These are phyloP conservation scores for Carcharodon carcharias DNA, from an alignment of 2,797 vertebrate genomes.

Conservation along the genomic window DNA sequence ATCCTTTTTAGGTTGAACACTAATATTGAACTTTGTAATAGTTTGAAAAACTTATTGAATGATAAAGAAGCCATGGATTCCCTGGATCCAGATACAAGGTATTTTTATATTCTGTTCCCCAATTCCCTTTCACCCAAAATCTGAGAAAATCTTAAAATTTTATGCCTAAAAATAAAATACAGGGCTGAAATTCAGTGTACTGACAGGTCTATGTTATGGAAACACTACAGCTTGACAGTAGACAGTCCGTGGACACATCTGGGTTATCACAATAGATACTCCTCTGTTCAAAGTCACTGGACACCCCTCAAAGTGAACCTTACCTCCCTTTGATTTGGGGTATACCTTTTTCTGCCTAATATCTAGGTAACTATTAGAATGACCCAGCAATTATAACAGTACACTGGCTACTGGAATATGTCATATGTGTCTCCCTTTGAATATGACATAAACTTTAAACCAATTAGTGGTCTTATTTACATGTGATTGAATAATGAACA, in stretches of 20 bases:
- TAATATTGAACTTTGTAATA: slow-evolving; percentile 82
- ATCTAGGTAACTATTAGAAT: no score
- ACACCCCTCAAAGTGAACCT: neutral
- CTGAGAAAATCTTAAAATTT: neutral
- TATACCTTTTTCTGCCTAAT: no score
- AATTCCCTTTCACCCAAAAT: neutral
- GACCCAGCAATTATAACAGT: no score
- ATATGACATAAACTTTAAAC: no score
- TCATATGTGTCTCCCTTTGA: no score
- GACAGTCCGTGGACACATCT: neutral
- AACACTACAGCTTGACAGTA: neutral
- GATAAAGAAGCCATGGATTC: slow-evolving; percentile 64
- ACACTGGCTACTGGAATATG: no score
- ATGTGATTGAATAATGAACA: no score
- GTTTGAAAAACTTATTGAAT: slow-evolving; percentile 72
- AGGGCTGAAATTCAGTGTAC: neutral
- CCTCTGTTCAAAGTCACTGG: neutral
- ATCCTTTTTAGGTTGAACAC: slow-evolving; percentile 79
- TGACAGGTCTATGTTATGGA: neutral
- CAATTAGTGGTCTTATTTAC: no score
- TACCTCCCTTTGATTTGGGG: neutral
- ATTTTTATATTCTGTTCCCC: slow-evolving; percentile 32
- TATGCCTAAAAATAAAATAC: neutral
- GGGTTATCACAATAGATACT: neutral
- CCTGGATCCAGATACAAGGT: slow-evolving; percentile 88